These are phyloP conservation scores for Polymixis flavicincta DNA, from an alignment of 2,888 invertebrate genomes.

Conservation along the genomic window DNA sequence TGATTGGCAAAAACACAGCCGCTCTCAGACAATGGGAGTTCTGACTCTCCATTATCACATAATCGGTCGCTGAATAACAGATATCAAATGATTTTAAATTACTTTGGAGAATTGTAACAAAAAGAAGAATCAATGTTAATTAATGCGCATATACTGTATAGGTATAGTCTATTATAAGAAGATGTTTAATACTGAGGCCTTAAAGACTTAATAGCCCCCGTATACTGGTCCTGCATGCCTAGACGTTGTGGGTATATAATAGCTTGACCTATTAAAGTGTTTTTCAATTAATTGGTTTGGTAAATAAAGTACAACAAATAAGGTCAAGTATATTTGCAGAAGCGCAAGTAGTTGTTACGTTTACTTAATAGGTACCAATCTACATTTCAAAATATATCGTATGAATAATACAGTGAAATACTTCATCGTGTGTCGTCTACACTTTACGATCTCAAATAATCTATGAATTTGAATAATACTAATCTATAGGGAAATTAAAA, in stretches of 20 bases:
- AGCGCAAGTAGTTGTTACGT: not conserved
- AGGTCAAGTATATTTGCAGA: not conserved
- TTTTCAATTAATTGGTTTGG: not conserved
- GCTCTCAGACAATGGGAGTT: slow-evolving; percentile 35
- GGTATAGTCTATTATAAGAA: not conserved
- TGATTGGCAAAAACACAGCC: slow-evolving; percentile 32
- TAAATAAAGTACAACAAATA: not conserved
- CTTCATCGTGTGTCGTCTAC: not conserved
- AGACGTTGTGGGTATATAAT: not conserved
- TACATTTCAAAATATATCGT: not conserved
- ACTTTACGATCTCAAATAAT: not conserved
- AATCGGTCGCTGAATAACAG: slow-evolving; percentile 24
- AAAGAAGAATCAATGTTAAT: slow-evolving; percentile 19
- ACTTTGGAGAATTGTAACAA: slow-evolving; percentile 7
- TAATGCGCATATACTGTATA: not conserved
- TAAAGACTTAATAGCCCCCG: not conserved
- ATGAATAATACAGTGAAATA: not conserved
- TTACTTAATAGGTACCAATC: not conserved
- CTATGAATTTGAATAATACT: not conserved
- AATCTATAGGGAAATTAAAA: slow-evolving; percentile 9
- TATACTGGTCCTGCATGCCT: not conserved
- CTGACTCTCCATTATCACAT: slow-evolving; percentile 29
- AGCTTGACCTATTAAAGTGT: not conserved
- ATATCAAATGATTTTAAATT: slow-evolving; percentile 30
- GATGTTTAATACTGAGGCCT: not conserved